These are phyloP conservation scores for Columba livia DNA, from an alignment of 2,113 vertebrate species.

Conservation along the genomic window DNA sequence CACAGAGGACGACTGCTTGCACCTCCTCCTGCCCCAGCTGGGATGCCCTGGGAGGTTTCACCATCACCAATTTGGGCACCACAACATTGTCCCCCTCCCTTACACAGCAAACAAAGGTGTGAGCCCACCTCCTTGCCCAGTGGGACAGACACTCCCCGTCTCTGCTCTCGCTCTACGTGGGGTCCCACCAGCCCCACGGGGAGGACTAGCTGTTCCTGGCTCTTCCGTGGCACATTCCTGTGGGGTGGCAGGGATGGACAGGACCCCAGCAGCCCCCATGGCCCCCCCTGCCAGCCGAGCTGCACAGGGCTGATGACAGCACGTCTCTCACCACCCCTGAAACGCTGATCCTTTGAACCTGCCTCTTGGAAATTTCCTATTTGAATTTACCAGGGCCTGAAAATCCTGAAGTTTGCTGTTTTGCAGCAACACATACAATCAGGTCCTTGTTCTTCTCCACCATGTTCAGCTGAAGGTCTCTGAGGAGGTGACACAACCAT, in stretches of 20 bases:
- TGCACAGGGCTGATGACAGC: fast-evolving
- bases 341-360: background rate
- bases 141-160: background rate
- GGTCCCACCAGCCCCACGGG: background rate
- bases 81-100: background rate
- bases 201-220: background rate
- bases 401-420: background rate
- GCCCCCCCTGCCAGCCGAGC: background rate
- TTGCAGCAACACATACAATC: background rate
- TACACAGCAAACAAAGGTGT: background rate
- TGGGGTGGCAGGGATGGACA: background rate
- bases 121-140: background rate
- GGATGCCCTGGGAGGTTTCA: background rate
- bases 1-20: background rate
- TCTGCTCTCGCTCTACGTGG: fast-evolving
- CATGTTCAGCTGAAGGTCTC: background rate
- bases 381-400: background rate
- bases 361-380: background rate
- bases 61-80: background rate
- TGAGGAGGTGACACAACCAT: background rate
- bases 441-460: background rate
- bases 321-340: background rate
- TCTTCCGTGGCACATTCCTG: fast-evolving
- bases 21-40: background rate
- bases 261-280: background rate